These are phyloP conservation scores for Perodicticus potto DNA, from an alignment of 2,797 vertebrate species.

Conservation along the genomic window DNA sequence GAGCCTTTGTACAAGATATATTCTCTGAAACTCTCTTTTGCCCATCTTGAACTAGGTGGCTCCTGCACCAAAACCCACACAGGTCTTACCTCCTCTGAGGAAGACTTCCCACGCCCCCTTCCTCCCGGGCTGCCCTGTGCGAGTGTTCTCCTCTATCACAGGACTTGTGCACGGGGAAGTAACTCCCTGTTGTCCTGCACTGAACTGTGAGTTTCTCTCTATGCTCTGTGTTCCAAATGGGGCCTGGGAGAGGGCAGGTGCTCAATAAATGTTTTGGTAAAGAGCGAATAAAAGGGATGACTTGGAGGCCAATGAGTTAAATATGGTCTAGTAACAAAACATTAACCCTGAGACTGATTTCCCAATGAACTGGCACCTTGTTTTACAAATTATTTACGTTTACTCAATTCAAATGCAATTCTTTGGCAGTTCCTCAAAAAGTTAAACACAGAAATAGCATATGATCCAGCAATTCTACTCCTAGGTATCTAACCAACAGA, in stretches of 20 bases:
- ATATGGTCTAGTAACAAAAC: neutral
- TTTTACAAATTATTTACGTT: neutral
- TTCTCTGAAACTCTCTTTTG: neutral
- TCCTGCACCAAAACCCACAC: neutral
- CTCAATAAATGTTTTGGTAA: slow-evolving; percentile 5
- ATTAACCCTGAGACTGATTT: neutral
- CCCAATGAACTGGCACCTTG: neutral
- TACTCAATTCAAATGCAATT: neutral
- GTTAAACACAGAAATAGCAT: neutral
- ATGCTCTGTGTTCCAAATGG: neutral
- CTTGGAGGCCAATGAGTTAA: neutral
- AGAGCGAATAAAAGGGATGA: neutral
- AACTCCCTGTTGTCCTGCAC: neutral
- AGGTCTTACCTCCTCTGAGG: neutral
- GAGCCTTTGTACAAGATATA: neutral
- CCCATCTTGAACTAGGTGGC: neutral
- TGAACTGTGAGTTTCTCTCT: neutral
- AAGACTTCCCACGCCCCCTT: neutral
- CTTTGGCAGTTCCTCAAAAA: slow-evolving; percentile 4
- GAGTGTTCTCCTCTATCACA: neutral
- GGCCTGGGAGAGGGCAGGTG: neutral
- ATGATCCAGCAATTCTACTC: neutral
- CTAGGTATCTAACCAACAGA: neutral
- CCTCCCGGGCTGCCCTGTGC: neutral
- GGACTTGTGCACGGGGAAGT: neutral